phyloP scores from a whole-genome alignment of 2,113 vertebrate genomes.

The Eupsittula cactorum region DNA sequence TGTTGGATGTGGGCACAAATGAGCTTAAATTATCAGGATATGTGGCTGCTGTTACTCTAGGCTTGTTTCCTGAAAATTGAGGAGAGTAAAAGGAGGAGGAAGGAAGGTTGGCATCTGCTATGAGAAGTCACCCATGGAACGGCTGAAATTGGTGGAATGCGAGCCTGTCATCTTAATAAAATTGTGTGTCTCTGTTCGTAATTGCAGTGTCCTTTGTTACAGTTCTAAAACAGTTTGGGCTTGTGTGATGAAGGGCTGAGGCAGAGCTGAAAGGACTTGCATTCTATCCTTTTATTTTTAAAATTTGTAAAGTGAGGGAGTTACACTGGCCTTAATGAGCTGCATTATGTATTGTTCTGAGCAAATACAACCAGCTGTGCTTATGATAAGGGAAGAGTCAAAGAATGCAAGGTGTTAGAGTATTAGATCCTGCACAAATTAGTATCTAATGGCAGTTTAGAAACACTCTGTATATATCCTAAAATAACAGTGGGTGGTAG shows the following conservation, averaged over 20 bases:
- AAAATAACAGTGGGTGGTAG: neutral
- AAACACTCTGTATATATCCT: neutral
- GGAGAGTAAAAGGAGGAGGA: neutral
- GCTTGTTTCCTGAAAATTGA: neutral
- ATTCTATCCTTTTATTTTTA: neutral
- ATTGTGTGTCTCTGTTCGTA: neutral
- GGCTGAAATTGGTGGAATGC: neutral
- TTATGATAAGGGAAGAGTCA: neutral
- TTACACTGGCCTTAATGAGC: neutral
- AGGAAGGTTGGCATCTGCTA: neutral
- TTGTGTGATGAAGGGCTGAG: neutral
- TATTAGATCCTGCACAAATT: neutral
- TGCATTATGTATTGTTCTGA: neutral
- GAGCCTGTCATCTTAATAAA: neutral
- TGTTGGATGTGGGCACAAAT: neutral
- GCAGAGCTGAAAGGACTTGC: neutral
- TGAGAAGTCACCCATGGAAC: rapidly evolving
- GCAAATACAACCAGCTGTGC: neutral
- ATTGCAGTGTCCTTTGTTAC: neutral
- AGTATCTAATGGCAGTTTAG: neutral
- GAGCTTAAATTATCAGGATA: neutral
- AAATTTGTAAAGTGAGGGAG: neutral
- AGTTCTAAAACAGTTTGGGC: neutral
- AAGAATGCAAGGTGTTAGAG: neutral
- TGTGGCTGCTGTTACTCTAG: neutral